phyloP scores from a whole-genome alignment of 2,113 vertebrate species.

The Myanophis thanlyinensis region DNA sequence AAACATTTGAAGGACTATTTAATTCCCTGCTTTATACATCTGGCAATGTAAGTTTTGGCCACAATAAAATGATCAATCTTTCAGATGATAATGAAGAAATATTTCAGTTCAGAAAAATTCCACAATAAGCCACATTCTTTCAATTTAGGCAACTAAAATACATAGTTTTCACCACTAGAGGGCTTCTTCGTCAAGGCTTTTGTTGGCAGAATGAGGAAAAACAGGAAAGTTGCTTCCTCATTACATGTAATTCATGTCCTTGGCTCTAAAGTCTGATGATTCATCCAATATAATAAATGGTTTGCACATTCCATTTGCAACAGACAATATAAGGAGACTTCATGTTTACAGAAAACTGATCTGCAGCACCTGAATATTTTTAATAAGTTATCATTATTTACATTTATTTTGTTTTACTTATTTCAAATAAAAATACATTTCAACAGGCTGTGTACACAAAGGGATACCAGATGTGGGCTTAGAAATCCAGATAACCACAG shows the following conservation, averaged over 20 bases:
- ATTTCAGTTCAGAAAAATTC: background rate
- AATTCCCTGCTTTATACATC: background rate
- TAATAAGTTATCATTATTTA: background rate
- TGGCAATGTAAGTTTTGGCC: no score
- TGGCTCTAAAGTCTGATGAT: background rate
- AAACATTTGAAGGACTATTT: background rate
- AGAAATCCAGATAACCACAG: background rate
- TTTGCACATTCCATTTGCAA: background rate
- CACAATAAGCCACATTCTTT: background rate
- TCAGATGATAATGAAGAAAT: background rate
- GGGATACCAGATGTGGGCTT: background rate
- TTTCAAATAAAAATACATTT: background rate
- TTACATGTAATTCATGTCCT: background rate
- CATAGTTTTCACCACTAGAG: conserved; percentile 1
- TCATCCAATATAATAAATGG: background rate
- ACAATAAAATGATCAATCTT: background rate
- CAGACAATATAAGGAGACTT: background rate
- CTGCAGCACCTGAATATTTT: background rate
- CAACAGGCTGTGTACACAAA: background rate
- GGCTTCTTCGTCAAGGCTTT: conserved; percentile 4
- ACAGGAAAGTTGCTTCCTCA: background rate
- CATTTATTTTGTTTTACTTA: background rate
- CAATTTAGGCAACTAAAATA: background rate
- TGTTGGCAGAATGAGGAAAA: background rate
- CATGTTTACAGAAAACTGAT: background rate